Evolutionary conservation across 2,797 vertebrate species (phyloP).

Genomic region (Aythya fuligula): DNA sequence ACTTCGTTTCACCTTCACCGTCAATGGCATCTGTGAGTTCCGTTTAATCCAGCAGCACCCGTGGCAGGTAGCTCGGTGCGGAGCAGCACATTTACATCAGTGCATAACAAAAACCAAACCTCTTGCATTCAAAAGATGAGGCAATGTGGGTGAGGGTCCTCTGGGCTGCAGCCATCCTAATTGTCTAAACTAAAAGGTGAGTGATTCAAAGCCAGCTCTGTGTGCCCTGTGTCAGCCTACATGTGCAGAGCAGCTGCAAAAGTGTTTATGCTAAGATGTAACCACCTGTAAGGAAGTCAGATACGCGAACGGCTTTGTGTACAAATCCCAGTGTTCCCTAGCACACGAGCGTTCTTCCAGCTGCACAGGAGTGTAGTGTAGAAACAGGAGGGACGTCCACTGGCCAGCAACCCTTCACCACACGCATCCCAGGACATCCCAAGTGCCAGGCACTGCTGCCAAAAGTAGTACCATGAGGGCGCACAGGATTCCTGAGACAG

Average conservation of each 20-base stretch:
- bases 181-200: constrained; percentile 65
- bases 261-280: constrained; percentile 52
- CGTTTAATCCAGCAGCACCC: not conserved
- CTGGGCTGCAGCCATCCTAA: constrained; percentile 50
- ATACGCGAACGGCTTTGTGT: not conserved
- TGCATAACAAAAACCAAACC: constrained; percentile 40
- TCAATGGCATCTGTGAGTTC: constrained; percentile 4
- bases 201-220: constrained; percentile 50
- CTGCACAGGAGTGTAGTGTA: constrained; percentile 32
- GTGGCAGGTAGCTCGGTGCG: not conserved
- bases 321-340: constrained; percentile 9
- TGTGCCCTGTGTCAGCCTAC: constrained; percentile 15
- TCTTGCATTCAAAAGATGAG: constrained; percentile 42
- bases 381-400: constrained; percentile 11
- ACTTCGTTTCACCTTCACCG: not conserved
- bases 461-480: constrained; percentile 5
- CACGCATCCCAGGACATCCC: constrained; percentile 56
- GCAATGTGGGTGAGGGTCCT: not conserved
- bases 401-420: constrained; percentile 40
- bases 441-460: constrained; percentile 51
- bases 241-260: constrained; percentile 53
- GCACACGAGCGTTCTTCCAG: constrained; percentile 16
- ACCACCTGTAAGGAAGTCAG: constrained; percentile 52
- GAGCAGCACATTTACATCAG: constrained; percentile 42
- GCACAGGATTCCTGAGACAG: constrained; percentile 74